phyloP scores from a whole-genome alignment of 2,113 vertebrate species.

The Dromiciops gliroides region DNA sequence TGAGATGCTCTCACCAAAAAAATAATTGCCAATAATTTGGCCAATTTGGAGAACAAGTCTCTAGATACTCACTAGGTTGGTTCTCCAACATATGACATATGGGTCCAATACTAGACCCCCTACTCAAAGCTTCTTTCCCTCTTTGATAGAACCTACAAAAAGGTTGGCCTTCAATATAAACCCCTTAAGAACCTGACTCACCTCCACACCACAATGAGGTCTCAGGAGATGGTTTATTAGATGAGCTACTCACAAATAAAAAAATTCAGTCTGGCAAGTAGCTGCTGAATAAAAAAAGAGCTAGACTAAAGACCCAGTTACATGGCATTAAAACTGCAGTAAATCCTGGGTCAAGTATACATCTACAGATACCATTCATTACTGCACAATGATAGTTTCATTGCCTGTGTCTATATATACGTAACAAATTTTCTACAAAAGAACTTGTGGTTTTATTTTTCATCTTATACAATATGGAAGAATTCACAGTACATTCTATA shows the following conservation, averaged over 20 bases:
- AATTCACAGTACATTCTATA: too few species aligned
- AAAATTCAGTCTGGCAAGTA: neutral
- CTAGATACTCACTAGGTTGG: neutral
- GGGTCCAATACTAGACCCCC: neutral
- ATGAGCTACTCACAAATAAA: neutral
- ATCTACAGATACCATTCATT: neutral
- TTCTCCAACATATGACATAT: neutral
- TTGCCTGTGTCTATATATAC: neutral
- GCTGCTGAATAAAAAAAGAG: neutral
- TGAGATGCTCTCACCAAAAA: neutral
- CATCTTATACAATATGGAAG: constrained; percentile 32
- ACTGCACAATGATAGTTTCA: neutral
- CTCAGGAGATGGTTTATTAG: neutral
- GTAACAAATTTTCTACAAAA: constrained; percentile 30
- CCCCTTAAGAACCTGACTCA: neutral
- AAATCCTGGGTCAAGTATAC: neutral
- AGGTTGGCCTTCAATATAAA: neutral
- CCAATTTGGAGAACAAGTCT: neutral
- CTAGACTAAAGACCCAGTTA: neutral
- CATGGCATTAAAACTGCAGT: neutral
- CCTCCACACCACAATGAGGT: neutral
- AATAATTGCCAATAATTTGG: neutral
- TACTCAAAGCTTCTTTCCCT: neutral
- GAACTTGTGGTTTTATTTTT: constrained; percentile 31
- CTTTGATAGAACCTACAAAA: neutral